Conservation (phyloP, 2,113 vertebrate species). For the Trematocara unimaculatum region DNA sequence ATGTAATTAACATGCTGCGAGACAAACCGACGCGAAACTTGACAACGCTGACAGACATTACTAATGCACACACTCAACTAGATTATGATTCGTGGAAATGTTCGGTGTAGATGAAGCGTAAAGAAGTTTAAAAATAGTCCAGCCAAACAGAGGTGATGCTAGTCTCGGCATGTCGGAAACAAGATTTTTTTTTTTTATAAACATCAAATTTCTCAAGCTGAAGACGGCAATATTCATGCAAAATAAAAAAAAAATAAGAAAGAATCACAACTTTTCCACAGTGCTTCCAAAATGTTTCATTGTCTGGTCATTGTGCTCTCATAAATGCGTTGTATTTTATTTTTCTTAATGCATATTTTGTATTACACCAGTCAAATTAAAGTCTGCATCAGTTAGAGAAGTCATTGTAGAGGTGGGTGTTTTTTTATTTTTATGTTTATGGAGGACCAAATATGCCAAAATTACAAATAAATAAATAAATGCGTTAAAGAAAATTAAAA, state of each 20-base stretch:
- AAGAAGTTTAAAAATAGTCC: not conserved
- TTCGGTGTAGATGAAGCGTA: not conserved
- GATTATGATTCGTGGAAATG: not conserved
- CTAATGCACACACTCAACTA: not conserved
- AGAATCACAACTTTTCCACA: fast-evolving
- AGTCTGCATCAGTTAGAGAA: not conserved
- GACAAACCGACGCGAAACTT: not conserved
- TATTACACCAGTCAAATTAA: not conserved
- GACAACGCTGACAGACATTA: conserved; percentile 15
- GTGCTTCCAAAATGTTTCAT: fast-evolving
- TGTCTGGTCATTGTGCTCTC: not conserved
- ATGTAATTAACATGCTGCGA: conserved; percentile 29
- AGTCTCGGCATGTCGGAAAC: not conserved
- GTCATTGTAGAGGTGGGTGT: fast-evolving
- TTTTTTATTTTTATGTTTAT: not conserved
- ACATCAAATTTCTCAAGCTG: not conserved
- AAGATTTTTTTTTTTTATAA: not conserved
- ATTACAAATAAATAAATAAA: not conserved
- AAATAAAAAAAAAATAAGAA: not conserved
- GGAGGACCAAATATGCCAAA: not conserved
- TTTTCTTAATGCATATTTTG: not conserved
- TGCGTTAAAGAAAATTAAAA: fast-evolving
- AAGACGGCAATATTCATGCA: not conserved
- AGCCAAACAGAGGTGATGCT: not conserved
- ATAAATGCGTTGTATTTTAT: fast-evolving